phyloP scores from a whole-genome alignment of 2,888 invertebrate species.

The Scaptomyza reducta region DNA sequence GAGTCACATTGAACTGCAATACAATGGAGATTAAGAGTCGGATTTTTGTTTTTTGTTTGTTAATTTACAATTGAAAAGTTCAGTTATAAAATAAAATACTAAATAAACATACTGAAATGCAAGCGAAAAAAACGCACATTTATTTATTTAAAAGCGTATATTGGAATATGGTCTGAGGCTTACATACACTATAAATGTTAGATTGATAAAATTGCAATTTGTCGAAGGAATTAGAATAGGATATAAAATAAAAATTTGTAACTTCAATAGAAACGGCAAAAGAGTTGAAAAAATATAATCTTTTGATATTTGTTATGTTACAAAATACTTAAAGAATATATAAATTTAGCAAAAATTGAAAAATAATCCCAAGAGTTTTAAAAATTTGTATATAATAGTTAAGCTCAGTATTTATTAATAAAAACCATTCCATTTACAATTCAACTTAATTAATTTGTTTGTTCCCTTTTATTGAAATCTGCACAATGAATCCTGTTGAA shows the following conservation, averaged over 20 bases:
- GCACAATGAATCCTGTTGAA: slow-evolving; percentile 1
- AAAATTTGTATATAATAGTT: not conserved
- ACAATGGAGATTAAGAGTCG: slow-evolving; percentile 67
- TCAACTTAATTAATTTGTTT: slow-evolving; percentile 14
- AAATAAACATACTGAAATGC: slow-evolving; percentile 53
- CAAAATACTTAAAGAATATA: not conserved
- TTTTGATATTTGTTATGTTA: not conserved
- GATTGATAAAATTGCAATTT: not conserved
- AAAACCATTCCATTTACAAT: slow-evolving; percentile 3
- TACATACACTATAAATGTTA: slow-evolving; percentile 27
- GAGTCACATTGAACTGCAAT: slow-evolving; percentile 59
- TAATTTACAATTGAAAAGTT: slow-evolving; percentile 53
- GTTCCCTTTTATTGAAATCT: slow-evolving; percentile 1
- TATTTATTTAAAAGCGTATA: slow-evolving; percentile 49
- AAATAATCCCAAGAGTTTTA: slow-evolving; percentile 9
- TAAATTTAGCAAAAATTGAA: not conserved
- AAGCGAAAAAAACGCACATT: slow-evolving; percentile 32
- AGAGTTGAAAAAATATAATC: not conserved
- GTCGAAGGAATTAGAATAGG: not conserved
- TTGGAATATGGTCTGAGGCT: slow-evolving; percentile 14
- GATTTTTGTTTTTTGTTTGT: slow-evolving; percentile 36
- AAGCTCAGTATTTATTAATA: no score
- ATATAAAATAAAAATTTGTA: not conserved
- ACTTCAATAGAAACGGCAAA: not conserved
- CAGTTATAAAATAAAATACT: slow-evolving; percentile 45